phyloP scores from a whole-genome alignment of 2,797 vertebrate species.

The Falco rusticolus region DNA sequence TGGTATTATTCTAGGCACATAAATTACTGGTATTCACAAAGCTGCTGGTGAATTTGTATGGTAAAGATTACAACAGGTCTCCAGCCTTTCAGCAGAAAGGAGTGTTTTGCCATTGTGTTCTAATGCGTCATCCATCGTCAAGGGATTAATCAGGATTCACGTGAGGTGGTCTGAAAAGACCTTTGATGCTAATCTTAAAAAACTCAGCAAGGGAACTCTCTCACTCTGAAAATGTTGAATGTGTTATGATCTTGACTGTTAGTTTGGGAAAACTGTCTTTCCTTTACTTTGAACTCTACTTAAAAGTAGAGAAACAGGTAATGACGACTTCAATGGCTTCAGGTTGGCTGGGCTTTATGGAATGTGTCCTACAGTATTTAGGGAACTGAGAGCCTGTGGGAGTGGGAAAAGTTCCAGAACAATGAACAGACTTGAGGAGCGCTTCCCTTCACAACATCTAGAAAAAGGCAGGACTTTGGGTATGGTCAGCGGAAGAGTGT shows the following conservation, averaged over 20 bases:
- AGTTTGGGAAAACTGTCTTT: background rate
- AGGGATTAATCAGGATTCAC: constrained; percentile 8
- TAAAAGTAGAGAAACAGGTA: constrained; percentile 18
- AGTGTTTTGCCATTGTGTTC: constrained; percentile 14
- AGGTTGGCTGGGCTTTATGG: background rate
- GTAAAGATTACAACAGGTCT: background rate
- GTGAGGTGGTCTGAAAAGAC: constrained; percentile 39
- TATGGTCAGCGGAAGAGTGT: background rate
- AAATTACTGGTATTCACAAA: background rate
- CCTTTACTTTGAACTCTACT: background rate
- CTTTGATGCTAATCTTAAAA: constrained; percentile 29
- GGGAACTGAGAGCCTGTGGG: background rate
- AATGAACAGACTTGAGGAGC: background rate
- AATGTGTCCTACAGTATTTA: background rate
- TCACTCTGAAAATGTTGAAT: background rate
- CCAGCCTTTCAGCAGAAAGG: background rate
- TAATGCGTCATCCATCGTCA: background rate
- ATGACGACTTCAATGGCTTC: background rate
- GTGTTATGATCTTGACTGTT: background rate
- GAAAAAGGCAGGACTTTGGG: background rate
- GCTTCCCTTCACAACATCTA: background rate
- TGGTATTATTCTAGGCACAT: background rate
- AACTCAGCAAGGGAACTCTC: background rate
- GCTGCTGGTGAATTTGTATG: background rate
- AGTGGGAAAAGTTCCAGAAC: background rate